Conservation (phyloP, 2,113 vertebrate species). For the Carassius auratus region DNA sequence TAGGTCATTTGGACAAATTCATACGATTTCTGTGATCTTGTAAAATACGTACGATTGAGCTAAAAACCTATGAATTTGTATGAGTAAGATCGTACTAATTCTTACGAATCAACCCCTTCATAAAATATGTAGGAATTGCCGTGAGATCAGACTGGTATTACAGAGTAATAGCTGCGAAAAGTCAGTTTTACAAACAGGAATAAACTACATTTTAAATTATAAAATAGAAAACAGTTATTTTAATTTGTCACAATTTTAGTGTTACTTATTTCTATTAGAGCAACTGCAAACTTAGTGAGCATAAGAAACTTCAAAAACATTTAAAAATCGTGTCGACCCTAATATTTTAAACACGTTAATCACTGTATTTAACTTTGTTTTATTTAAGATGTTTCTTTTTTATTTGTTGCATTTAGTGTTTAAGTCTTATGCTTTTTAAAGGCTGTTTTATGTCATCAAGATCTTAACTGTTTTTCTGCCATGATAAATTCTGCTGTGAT, state of each 20-base stretch:
- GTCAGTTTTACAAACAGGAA: not conserved
- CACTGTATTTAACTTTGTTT: not conserved
- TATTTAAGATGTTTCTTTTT: not conserved
- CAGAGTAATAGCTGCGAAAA: not conserved
- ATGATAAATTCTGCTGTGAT: not conserved
- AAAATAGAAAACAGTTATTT: not conserved
- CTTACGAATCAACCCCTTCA: too few relatives aligned
- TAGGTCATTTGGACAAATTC: too few relatives aligned
- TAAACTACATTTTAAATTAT: not conserved
- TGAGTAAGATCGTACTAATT: too few relatives aligned
- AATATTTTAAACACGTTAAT: not conserved
- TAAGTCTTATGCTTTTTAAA: not conserved
- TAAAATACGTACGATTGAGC: too few relatives aligned
- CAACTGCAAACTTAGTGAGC: not conserved
- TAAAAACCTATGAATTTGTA: too few relatives aligned
- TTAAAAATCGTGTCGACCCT: not conserved
- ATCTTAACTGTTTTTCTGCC: not conserved
- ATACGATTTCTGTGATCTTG: too few relatives aligned
- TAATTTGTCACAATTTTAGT: not conserved
- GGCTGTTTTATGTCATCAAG: too few relatives aligned
- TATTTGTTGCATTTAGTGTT: not conserved
- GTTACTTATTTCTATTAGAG: not conserved
- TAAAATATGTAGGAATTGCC: too few relatives aligned
- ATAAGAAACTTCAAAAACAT: not conserved
- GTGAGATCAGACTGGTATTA: too few relatives aligned